Percentiles rank a stretch among this genome's conserved stretches.
Conservation (phyloP, 2,888 invertebrate genomes). For the Ophion ventricosus region DNA sequence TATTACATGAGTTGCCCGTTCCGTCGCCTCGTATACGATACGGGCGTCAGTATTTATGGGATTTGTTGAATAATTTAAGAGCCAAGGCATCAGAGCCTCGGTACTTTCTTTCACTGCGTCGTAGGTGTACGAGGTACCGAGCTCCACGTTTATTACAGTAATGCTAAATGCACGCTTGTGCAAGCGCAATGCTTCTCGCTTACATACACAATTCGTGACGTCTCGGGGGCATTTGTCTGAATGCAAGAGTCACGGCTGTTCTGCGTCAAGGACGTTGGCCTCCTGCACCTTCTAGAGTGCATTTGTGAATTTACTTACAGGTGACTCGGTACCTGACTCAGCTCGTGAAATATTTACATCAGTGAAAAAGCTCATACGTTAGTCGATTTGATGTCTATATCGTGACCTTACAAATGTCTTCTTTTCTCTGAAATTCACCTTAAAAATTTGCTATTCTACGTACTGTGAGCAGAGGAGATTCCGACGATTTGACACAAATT, state of each 20-base stretch:
- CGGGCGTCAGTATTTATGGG: constrained; percentile 53
- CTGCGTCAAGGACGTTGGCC: constrained; percentile 39
- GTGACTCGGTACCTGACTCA: constrained; percentile 22
- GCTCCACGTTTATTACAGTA: constrained; percentile 22
- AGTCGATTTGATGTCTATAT: background rate
- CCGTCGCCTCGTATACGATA: constrained; percentile 33
- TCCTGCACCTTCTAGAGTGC: constrained; percentile 28
- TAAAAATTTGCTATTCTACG: no score
- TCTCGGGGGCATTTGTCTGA: constrained; percentile 38
- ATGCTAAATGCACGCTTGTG: constrained; percentile 2
- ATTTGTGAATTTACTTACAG: background rate
- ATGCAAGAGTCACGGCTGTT: constrained; percentile 27
- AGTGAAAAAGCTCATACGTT: background rate
- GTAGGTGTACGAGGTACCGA: constrained; percentile 1
- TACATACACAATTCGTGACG: constrained; percentile 9
- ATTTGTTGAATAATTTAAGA: constrained; percentile 55
- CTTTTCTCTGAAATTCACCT: background rate
- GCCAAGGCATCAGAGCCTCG: background rate
- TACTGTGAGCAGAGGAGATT: no score
- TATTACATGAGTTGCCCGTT: constrained; percentile 40
- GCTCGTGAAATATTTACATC: constrained; percentile 4
- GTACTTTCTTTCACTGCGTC: constrained; percentile 39
- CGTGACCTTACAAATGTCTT: background rate
- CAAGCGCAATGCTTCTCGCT: constrained; percentile 7
- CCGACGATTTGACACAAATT: no score